Evolutionary conservation across 2,113 vertebrate genomes (phyloP), one percentile per base, ranked within the genome.

Genomic region (Serinus canaria): DNA sequence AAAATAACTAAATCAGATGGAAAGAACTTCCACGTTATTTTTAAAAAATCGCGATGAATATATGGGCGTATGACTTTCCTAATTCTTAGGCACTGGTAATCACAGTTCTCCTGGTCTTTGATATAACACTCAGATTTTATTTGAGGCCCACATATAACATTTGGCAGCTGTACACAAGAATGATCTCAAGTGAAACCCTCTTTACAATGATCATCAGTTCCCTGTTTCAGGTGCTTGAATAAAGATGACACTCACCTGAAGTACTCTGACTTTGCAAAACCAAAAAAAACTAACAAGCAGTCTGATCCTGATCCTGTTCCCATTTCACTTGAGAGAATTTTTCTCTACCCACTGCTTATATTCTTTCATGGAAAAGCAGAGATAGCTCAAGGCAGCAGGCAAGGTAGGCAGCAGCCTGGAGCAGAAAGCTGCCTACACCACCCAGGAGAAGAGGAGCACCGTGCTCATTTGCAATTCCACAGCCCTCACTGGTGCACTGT

Each of bases 361-460:
- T 82, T 83, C 80, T 90, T 90, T 47, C 80, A 78, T 0, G 0
- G 56, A 81, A 89, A 89, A 92, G 41, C 74, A 84, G 92, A 72
- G 85, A 67, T n/a, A 87, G 91, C 89, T 94, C 37, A 78, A 94
- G 91, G 87, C 95, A 94, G 74, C 66, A 94, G 74, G 93, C 92
- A 94, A 94, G 92, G 93, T 59, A 79, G 90, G 95, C 94, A 96
- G 95, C 79, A 79, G 90, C 92, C 90, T 74, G 11, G 68, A 90
- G 90, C 90, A 70, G 79, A 88, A 80, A 83, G 56, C 95, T 97
- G 96, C 95, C 92, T 86, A 93, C 94, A 94, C 60, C 52, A 55
- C 60, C 43, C 72, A 73, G 85, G 58, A 94, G 86, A 73, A 94
- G 86, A 91, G 49, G 5, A 87, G 46, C 0, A 0, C 0, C 0